Base-by-base conservation (phyloP, 2,113 vertebrate genomes). In the Herpetotheres cachinnans region DNA sequence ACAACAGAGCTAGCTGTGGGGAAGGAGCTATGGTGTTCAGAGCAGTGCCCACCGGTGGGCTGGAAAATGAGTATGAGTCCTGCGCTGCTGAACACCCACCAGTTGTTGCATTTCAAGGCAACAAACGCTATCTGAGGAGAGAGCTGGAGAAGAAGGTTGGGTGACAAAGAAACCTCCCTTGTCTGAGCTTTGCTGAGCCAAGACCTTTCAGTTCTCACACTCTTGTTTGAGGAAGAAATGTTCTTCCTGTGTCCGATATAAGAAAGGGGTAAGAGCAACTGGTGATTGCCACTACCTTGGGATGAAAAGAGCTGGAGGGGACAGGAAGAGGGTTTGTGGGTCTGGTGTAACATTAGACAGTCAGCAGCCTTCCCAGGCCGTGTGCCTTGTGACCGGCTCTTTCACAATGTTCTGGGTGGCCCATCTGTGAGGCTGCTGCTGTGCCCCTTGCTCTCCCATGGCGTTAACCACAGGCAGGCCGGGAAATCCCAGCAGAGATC, bases 331-430 rank as follows among this genome's bases (percentile, higher is more conserved):
- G 20, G 34, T 72, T 95, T 94, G 40, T 65, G 83, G 16, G 47
- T 58, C 81, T 89, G 54, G 36, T 90, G 69, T 76, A 36, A 85
- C 13, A 30, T 54, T 8, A 65, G 66, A 15, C 18, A 76, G 87
- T 90, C 87, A 72, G 85, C 54, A 94, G 3, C 46, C 36, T 73
- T 95, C 17, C 38, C 74, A 2, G 3, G 61, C 54, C 6, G 0
- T 4, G 13, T 74, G 93, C 86, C 94, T 93, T 88, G 74, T 95
- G 96, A 95, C 92, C 0, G 0, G n/a, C 73, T 96, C 96, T 96
- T 96, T 96, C 92, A 88, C 96, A 96, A 95, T 86, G 84, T 40
- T 52, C 70, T 65, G 87, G 32, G 58, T 86, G 59, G 34, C 86
- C 62, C 2, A 0, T 46, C 42, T 50, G 54, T 18, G 50, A 65